Evolutionary conservation across 2,113 vertebrate species (phyloP).

Genomic region (Cheirogaleus medius): DNA sequence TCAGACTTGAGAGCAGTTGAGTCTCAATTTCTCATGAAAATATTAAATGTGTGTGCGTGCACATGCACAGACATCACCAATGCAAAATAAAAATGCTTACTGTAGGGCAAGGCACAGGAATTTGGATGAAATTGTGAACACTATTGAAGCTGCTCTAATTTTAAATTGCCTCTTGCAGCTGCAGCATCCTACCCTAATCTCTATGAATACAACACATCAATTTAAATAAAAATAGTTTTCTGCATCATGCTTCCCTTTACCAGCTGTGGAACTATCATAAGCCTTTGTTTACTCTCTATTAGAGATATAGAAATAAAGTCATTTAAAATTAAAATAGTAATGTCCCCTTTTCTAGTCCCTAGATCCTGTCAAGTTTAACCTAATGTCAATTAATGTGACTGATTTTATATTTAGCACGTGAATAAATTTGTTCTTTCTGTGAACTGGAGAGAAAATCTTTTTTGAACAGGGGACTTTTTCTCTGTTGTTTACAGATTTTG

Average conservation of each 20-base stretch:
- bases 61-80: conserved; percentile 8
- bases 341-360: neutral
- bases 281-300: conserved; percentile 55
- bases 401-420: conserved; percentile 42
- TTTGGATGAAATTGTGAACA: conserved; percentile 61
- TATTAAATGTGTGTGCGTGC: conserved; percentile 19
- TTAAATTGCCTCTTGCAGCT: conserved; percentile 76
- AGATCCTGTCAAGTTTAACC: conserved; percentile 10
- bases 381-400: neutral
- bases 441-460: neutral
- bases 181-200: conserved; percentile 70
- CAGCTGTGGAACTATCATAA: conserved; percentile 69
- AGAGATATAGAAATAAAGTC: conserved; percentile 73
- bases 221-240: conserved; percentile 81
- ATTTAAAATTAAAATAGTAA: conserved; percentile 71
- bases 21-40: conserved; percentile 34
- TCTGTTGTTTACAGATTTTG: neutral
- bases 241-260: conserved; percentile 59
- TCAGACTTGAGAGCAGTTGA: neutral
- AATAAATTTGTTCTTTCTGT: neutral
- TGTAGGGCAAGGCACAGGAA: neutral
- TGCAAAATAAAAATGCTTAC: conserved; percentile 51
- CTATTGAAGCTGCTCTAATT: conserved; percentile 76
- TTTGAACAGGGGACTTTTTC: neutral
- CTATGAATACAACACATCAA: conserved; percentile 75